Evolutionary conservation across 2,113 vertebrate genomes (phyloP).

Genomic region (Sclerurus mexicanus): DNA sequence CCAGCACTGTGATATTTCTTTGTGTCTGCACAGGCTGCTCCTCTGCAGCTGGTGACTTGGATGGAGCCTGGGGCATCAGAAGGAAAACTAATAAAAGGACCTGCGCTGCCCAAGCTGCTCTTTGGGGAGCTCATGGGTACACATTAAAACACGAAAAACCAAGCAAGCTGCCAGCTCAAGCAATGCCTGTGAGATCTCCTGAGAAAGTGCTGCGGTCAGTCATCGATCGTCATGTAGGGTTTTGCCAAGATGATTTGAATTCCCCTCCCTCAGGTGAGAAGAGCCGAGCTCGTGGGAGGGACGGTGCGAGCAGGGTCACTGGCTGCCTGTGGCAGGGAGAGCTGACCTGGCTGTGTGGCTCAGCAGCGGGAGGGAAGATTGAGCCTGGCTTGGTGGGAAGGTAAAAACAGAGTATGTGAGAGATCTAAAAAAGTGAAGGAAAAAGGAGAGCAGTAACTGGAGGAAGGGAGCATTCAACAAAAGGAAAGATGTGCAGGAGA

Average conservation of each 20-base stretch:
- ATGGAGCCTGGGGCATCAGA: background rate
- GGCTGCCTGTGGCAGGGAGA: background rate
- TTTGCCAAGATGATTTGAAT: background rate
- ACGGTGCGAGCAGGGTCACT: background rate
- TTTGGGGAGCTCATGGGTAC: background rate
- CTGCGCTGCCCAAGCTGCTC: background rate
- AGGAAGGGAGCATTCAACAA: background rate
- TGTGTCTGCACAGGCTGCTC: background rate
- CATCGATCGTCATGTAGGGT: background rate
- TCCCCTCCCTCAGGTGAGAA: background rate
- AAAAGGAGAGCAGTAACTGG: background rate
- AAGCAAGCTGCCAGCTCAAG: background rate
- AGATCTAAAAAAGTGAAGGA: background rate
- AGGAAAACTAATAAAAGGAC: background rate
- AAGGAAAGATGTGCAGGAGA: background rate
- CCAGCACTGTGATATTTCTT: background rate
- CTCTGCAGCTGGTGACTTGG: background rate
- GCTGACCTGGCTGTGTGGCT: background rate
- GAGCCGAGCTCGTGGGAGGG: background rate
- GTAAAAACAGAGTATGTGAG: background rate
- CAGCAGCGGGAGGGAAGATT: background rate
- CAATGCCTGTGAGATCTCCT: background rate
- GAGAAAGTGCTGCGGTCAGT: background rate
- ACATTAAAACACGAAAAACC: background rate
- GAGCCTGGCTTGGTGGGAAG: background rate